Evolutionary conservation across 2,113 vertebrate genomes (phyloP), one percentile per base, ranked within the genome.

Genomic region (Semicossyphus pulcher): DNA sequence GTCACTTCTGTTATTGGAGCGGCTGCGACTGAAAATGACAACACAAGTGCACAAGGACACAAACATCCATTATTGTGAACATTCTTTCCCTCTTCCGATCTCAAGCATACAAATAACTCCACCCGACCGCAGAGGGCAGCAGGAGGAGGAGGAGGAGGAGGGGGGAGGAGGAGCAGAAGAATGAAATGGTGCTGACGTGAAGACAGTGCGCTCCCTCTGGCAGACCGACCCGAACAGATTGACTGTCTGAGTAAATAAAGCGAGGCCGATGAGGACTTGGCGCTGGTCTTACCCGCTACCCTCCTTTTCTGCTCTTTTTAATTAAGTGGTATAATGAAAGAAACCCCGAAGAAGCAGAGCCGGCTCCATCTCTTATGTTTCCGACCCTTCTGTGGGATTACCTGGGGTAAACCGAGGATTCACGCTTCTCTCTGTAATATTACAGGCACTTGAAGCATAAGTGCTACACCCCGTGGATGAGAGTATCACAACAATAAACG

Each of bases 171-270:
- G 37, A 65, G 45, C 1, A 57, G 54, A 48, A 21, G 74, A 77
- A 84, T 74, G 72, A 72, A 78, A 72, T 20, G 52, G 57, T 74
- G 73, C 18, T 0, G 84, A 72, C 39, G 5, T 71, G 76, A 62
- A 58, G 62, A 84, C 77, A 18, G 48, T 5, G 25, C 0, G 6
- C 45, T 77, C 58, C 69, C 58, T 71, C 59, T 14, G 8, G 52
- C 61, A 39, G 67, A 15, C 39, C 60, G 25, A 71, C 16, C 31
- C 28, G 34, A 78, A 78, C 78, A 64, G 62, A 83, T 67, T 70
- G 54, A 72, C 44, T 75, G 76, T 74, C 80, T 61, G 73, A 76
- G 79, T 60, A 67, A 83, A 84, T 80, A 78, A 52, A 80, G 41
- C 32, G 0, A 2, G 23, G 36, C 36, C 14, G 12, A 25, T 29